A percentile compares a stretch with the other conserved stretches of the same genome.
Evolutionary conservation across 2,113 vertebrate genomes (phyloP).

Genomic region (Miniopterus natalensis): DNA sequence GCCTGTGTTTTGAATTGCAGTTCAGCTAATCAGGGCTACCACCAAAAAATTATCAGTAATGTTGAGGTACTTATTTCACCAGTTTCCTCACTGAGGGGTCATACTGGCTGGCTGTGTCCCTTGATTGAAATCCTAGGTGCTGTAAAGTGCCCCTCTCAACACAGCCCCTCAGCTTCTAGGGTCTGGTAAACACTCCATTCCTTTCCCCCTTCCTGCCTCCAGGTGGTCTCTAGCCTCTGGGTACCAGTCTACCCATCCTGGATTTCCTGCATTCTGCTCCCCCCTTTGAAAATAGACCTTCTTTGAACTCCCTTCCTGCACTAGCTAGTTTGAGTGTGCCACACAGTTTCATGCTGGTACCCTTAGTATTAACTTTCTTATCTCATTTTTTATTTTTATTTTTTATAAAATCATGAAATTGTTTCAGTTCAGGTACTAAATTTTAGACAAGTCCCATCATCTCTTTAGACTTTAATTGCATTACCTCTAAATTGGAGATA

Average conservation of each 20-base stretch:
- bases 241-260: not conserved
- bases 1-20: not conserved
- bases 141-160: not conserved
- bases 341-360: not conserved
- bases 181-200: not conserved
- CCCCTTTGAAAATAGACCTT: not conserved
- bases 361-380: not conserved
- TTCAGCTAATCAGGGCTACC: not conserved
- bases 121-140: conserved; percentile 18
- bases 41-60: not conserved
- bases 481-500: not conserved
- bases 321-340: conserved; percentile 21
- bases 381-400: not conserved
- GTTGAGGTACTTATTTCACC: not conserved
- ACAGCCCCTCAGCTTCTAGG: not conserved
- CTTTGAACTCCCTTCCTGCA: not conserved
- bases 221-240: not conserved
- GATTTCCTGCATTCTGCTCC: not conserved
- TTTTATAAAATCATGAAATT: conserved; percentile 9
- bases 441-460: not conserved
- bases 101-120: not conserved
- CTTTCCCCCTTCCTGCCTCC: not conserved
- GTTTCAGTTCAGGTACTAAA: not conserved
- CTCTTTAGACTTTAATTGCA: not conserved
- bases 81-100: not conserved